Conservation (phyloP, 2,888 invertebrate genomes). For the Dugesia japonica region DNA sequence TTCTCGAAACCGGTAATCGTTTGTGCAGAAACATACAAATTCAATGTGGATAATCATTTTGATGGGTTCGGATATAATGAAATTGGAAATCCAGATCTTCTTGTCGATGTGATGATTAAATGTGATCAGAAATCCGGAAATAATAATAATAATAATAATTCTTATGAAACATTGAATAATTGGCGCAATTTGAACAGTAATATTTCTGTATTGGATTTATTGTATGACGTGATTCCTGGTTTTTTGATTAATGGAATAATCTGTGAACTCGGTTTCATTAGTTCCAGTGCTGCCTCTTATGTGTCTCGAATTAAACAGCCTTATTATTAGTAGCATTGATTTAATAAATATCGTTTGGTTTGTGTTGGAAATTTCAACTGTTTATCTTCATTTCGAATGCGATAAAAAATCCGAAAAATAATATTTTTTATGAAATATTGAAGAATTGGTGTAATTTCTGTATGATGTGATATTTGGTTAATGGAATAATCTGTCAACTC, state of each 20-base stretch:
- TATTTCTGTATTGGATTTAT: neutral
- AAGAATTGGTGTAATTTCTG: neutral
- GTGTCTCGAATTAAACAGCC: neutral
- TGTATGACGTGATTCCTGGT: neutral
- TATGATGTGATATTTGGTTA: neutral
- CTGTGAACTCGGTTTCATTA: neutral
- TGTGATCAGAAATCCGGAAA: neutral
- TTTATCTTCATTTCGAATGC: no score
- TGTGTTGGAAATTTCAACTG: neutral
- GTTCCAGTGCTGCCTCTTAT: neutral
- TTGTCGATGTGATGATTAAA: neutral
- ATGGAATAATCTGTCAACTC: neutral
- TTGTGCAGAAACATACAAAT: neutral
- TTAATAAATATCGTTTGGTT: neutral
- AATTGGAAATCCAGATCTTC: neutral
- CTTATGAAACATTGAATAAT: neutral
- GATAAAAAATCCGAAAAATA: neutral
- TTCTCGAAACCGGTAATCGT: neutral
- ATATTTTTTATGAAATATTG: no score
- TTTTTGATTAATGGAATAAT: neutral
- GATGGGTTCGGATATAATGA: neutral
- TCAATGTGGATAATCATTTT: neutral
- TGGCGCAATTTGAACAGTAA: neutral
- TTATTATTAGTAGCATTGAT: neutral
- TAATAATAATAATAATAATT: neutral